Evolutionary conservation across 2,888 invertebrate genomes (phyloP), one percentile per base, ranked within the genome.

Genomic region (Ectemnius continuus): DNA sequence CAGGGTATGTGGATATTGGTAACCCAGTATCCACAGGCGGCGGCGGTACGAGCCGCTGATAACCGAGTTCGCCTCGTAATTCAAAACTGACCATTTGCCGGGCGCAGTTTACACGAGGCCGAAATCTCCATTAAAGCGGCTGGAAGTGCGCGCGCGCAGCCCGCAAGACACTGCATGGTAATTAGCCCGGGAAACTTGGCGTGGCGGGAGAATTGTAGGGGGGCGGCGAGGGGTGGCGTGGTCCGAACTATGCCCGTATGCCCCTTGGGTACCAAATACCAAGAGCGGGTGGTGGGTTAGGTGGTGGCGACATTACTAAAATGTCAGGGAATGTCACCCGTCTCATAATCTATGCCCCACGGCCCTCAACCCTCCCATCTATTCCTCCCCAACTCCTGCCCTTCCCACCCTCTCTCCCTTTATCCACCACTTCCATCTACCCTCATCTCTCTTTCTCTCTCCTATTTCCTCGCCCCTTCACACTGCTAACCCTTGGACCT

Each of bases 251-350:
- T 84, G 85, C 82, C 85, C 84, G 82, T 79, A 84, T 85, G 81
- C 85, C 84, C 85, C 86, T 84, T 79, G 86, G 86, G 87, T 85
- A 87, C 84, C 86, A 88, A 87, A 87, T 87, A 88, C 86, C 87
- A 87, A 14, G 52, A 16, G n/a, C 16, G 75, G 64, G 65, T 76
- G 83, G 78, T 75, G 75, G 81, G 82, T 77, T 77, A 81, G 83
- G 84, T 80, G 79, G 84, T 81, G 85, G 82, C 87, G 89, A 87
- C 88, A 89, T 90, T 89, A 89, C 87, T 84, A 84, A 90, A 90
- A 90, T 89, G 90, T 90, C 90, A 89, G 84, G 86, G 86, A 90
- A 89, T 89, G 90, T 90, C 90, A 87, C 79, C 82, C 86, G 81
- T 83, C 85, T 86, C 84, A 82, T 86, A 86, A 86, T 85, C 83